Percentiles rank a stretch among this genome's conserved stretches.
Evolutionary conservation across 1,140 invertebrate genomes (phyloP).

Genomic region (Diabrotica undecimpunctata): DNA sequence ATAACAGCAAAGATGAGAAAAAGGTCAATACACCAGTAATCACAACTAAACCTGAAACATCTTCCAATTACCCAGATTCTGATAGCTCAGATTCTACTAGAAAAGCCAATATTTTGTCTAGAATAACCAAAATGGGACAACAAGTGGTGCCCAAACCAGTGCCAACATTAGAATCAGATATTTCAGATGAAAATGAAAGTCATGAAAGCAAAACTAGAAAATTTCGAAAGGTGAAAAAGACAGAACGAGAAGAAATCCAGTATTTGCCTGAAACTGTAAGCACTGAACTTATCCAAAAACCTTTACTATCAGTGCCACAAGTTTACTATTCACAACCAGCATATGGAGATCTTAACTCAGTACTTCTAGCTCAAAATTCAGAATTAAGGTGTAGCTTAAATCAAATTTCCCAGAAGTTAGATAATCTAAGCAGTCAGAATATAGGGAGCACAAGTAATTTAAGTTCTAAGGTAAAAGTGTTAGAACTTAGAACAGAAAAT

Average conservation of each 20-base stretch:
- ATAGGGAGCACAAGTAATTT: slow-evolving; percentile 16
- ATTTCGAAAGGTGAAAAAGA: slow-evolving; percentile 1
- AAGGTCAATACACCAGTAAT: slow-evolving; percentile 10
- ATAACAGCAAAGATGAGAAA: not conserved
- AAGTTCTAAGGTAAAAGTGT: slow-evolving; percentile 27
- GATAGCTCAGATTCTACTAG: slow-evolving; percentile 13
- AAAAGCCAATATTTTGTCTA: slow-evolving; percentile 35
- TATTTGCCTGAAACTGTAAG: not conserved
- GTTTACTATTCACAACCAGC: slow-evolving; percentile 16
- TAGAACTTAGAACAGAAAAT: slow-evolving; percentile 28
- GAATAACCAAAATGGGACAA: slow-evolving; percentile 42
- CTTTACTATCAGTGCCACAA: slow-evolving; percentile 9
- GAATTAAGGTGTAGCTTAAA: slow-evolving; percentile 38
- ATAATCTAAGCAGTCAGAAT: slow-evolving; percentile 22
- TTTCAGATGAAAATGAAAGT: not conserved
- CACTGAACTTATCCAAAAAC: no score
- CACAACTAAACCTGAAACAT: slow-evolving; percentile 13
- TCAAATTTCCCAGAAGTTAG: slow-evolving; percentile 35
- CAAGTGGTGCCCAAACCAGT: slow-evolving; percentile 27
- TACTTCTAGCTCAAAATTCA: slow-evolving; percentile 32
- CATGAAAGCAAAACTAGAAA: slow-evolving; percentile 5
- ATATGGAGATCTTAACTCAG: not conserved
- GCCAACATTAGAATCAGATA: slow-evolving; percentile 1
- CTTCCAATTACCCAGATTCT: slow-evolving; percentile 10
- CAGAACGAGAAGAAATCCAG: not conserved